Percentiles rank a stretch among this genome's conserved stretches.
Conservation (phyloP, 1,140 invertebrate species). For the Danaus plexippus region DNA sequence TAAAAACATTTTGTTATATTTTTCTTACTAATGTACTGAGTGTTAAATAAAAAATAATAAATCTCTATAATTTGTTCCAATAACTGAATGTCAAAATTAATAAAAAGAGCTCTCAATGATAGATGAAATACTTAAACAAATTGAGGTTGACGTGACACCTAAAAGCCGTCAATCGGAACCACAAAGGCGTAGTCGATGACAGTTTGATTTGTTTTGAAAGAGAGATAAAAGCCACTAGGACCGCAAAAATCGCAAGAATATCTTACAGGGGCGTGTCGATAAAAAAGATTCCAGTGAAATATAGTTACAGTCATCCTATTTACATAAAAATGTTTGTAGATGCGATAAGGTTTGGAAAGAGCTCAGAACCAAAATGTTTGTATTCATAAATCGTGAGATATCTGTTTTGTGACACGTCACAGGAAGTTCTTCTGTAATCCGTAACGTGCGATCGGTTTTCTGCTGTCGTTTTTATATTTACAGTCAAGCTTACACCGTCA, state of each 20-base stretch:
- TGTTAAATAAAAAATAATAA: too few species aligned
- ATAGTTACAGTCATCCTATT: constrained; percentile 20
- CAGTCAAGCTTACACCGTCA: too few species aligned
- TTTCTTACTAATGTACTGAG: too few species aligned
- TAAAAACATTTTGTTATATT: too few species aligned
- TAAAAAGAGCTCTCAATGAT: too few species aligned
- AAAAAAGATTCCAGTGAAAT: constrained; percentile 21
- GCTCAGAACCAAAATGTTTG: constrained; percentile 15
- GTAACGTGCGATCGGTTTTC: constrained; percentile 4
- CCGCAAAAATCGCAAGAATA: constrained; percentile 9
- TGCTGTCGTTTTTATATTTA: too few species aligned
- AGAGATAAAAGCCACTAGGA: neutral
- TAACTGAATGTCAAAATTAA: too few species aligned
- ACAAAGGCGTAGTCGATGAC: constrained; percentile 5
- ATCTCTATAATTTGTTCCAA: too few species aligned
- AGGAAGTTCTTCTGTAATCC: constrained; percentile 15
- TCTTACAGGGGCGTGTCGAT: constrained; percentile 13
- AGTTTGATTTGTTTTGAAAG: constrained; percentile 13
- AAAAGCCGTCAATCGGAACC: constrained; percentile 2
- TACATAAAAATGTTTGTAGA: constrained; percentile 22
- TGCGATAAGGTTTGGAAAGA: constrained; percentile 17
- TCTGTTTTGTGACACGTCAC: constrained; percentile 12
- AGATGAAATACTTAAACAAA: too few species aligned
- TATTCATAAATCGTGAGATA: constrained; percentile 20
- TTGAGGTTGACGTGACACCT: too few species aligned